A percentile compares a stretch with the other conserved stretches of the same genome.
Conservation (phyloP, 2,888 invertebrate species). For the Hemithea aestivaria region DNA sequence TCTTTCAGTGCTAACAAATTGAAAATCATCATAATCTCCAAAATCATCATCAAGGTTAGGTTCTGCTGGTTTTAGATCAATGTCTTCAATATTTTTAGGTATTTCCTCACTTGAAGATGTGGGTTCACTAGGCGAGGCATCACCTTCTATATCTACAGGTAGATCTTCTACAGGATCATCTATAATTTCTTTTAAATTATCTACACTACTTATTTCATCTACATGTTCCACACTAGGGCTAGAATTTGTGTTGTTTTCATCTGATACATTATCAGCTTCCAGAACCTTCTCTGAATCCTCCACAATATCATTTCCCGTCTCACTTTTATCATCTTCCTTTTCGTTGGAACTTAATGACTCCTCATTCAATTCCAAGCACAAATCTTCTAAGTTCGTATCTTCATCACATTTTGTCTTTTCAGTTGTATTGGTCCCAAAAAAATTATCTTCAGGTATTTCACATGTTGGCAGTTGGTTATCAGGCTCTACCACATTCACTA, state of each 20-base stretch:
- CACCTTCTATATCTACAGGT: slow-evolving; percentile 11
- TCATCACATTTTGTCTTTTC: slow-evolving; percentile 41
- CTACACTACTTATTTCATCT: slow-evolving; percentile 18
- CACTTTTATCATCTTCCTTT: slow-evolving; percentile 28
- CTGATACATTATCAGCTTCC: slow-evolving; percentile 29
- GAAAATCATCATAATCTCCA: slow-evolving; percentile 76
- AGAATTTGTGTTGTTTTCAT: slow-evolving; percentile 25
- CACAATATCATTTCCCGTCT: slow-evolving; percentile 21
- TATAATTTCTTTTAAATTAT: slow-evolving; percentile 19
- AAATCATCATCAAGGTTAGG: slow-evolving; percentile 57
- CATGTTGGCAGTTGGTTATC: slow-evolving; percentile 15
- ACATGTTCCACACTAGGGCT: slow-evolving; percentile 27
- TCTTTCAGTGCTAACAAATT: slow-evolving; percentile 46
- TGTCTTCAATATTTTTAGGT: slow-evolving; percentile 4
- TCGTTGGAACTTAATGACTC: slow-evolving; percentile 31
- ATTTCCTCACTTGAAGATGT: slow-evolving; percentile 10
- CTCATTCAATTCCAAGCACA: slow-evolving; percentile 53
- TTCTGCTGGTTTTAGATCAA: slow-evolving; percentile 1
- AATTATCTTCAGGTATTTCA: slow-evolving; percentile 12
- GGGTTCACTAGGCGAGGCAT: slow-evolving; percentile 9
- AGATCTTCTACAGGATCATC: slow-evolving; percentile 18
- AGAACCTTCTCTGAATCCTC: slow-evolving; percentile 28
- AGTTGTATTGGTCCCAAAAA: slow-evolving; percentile 22
- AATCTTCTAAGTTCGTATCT: slow-evolving; percentile 55
- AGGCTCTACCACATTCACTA: slow-evolving; percentile 22